Evolutionary conservation across 2,888 invertebrate species (phyloP), one percentile per base, ranked within the genome.

Genomic region (Tipula vernalis): DNA sequence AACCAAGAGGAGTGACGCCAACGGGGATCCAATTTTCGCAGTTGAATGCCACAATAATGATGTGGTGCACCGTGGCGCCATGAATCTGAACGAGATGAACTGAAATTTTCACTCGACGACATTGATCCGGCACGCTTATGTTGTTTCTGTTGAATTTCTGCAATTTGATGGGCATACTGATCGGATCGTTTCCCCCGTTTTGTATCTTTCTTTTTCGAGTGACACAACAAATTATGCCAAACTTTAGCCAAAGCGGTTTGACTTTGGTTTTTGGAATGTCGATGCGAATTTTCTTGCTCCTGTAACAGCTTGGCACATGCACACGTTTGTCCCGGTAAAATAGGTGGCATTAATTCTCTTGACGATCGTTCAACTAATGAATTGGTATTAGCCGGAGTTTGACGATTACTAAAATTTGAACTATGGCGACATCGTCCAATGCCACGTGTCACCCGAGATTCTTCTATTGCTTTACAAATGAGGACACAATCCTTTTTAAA

Each of bases 401-500:
- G 96, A 3, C 96, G 93, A 91, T 97, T 96, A 91, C 96, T 96
- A 91, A 97, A 97, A 92, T 97, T 97, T 88, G 96, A 96, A 89
- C 96, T 96, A 91, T 97, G 96, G 15, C 96, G 92, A 90, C 97
- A 96, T 88, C 97, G 93, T 13, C 97, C 97, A 89, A 97, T 97
- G 87, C 97, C 96, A 87, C 96, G 93, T 3, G 97, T 97, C 12
- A 98, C 98, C 86, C 98, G 93, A 51, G 97, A 97, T 92, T 98
- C 98, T 91, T 99, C 98, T 89, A 99, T 97, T 28, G 98, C 96
- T 91, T 98, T 98, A 92, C 98, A 98, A 87, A 98, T 96, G 91
- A 97, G 95, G 3, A 98, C 96, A 92, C 98, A 98, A 92, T 99
- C 98, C 92, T 98, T 98, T 92, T 98, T 98, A 91, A 98, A 98